These are phyloP conservation scores for Odontesthes bonariensis DNA, from an alignment of 2,113 vertebrate genomes.

Conservation along the genomic window DNA sequence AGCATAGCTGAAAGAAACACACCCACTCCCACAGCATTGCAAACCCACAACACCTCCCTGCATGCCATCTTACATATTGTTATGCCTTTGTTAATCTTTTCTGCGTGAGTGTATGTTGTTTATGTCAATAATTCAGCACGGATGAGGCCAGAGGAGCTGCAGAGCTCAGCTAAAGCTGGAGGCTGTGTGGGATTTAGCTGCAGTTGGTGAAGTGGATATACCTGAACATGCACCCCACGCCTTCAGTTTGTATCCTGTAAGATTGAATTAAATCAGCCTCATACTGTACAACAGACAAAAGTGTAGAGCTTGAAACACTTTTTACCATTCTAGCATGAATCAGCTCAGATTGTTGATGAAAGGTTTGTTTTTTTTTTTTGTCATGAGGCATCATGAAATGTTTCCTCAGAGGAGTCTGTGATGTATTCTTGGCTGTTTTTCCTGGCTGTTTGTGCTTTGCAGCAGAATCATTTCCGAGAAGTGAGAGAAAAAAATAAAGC, in stretches of 20 bases:
- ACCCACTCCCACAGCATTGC: too few species aligned
- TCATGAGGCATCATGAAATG: background rate
- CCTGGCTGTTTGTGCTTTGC: background rate
- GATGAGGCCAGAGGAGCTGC: conserved; percentile 15
- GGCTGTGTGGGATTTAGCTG: conserved; percentile 28
- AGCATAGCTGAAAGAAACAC: too few species aligned
- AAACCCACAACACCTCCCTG: background rate
- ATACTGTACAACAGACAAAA: too few species aligned
- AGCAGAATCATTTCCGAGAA: background rate
- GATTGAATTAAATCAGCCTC: too few species aligned
- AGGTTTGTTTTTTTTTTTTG: background rate
- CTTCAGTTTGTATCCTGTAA: too few species aligned
- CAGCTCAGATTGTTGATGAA: background rate
- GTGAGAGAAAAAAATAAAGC: background rate
- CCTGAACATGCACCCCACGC: too few species aligned
- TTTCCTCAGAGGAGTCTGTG: background rate
- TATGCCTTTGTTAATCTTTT: background rate
- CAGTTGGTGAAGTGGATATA: too few species aligned
- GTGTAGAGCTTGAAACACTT: too few species aligned
- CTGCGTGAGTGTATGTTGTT: conserved; percentile 4
- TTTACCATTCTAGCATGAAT: background rate
- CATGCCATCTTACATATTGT: background rate
- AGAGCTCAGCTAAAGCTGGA: conserved; percentile 18
- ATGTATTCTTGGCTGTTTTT: background rate
- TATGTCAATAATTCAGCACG: conserved; percentile 50